Evolutionary conservation across 2,888 invertebrate species (phyloP), one percentile per base, ranked within the genome.

Genomic region (Mamestra brassicae): DNA sequence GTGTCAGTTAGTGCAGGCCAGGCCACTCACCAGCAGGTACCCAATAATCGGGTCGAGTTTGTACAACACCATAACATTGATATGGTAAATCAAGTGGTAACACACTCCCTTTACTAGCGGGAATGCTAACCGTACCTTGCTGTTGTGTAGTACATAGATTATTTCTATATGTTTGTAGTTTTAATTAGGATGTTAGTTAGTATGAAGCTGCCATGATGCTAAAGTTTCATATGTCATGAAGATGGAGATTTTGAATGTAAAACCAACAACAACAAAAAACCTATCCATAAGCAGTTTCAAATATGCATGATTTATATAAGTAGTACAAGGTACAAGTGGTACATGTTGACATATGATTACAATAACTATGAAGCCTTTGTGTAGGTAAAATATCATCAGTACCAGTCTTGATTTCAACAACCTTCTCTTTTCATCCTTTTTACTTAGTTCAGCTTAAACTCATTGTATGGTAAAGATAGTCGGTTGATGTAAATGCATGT

Each of bases 31-130:
- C 96, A 96, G 91, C 96, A 97, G 95, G 96, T 96, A 95, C 95
- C 96, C 95, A 96, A 93, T 94, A 96, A 94, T 84, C 96, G 96
- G 95, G 95, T 96, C 93, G 96, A 96, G 90, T 96, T 96, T 96
- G 94, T 96, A 92, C 95, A 96, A 94, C 96, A 97, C 94, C 97
- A 96, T 96, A 96, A 94, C 94, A 95, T 96, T 94, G 96, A 96
- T 95, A 96, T 96, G 96, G 96, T 96, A 96, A 96, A 95, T 95
- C 91, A 94, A 74, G 92, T 94, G 94, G 93, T 94, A 94, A 95
- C 92, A 92, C 90, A 93, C 89, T 91, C 90, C 85, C 84, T 90
- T 92, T 95, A 93, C 86, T 95, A 93, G 94, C 93, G 83, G 93
- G 96, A 95, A 95, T 96, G 95, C 89, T 89, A 85, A 88, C 81